phyloP scores from a whole-genome alignment of 2,797 vertebrate genomes.

The Strix occidentalis region DNA sequence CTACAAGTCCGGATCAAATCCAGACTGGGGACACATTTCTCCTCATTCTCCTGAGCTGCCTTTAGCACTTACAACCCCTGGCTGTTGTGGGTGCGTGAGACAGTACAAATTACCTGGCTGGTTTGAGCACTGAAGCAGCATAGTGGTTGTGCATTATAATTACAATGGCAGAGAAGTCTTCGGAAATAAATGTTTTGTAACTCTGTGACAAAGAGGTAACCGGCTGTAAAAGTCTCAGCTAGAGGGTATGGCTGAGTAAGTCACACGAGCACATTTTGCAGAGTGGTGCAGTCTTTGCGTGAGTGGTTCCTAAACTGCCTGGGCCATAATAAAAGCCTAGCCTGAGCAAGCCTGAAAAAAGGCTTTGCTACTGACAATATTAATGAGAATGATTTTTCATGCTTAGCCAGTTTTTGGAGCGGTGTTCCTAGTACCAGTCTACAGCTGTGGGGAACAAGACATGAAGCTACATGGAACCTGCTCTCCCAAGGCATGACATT shows the following conservation, averaged over 20 bases:
- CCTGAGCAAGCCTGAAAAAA: background rate
- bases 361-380: background rate
- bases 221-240: background rate
- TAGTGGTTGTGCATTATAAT: background rate
- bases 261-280: rapidly evolving
- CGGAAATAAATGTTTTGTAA: background rate
- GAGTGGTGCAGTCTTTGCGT: background rate
- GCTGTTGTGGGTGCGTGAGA: background rate
- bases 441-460: background rate
- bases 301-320: background rate
- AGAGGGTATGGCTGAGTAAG: background rate
- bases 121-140: rapidly evolving
- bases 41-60: background rate
- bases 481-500: background rate
- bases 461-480: background rate
- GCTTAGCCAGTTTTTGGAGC: background rate
- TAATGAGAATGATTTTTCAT: too few species aligned
- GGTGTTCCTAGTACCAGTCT: background rate
- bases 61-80: background rate
- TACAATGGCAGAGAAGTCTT: background rate
- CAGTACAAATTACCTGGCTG: background rate
- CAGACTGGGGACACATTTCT: rapidly evolving
- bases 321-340: background rate
- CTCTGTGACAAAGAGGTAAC: background rate
- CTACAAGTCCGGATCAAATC: background rate